phyloP scores from a whole-genome alignment of 2,888 invertebrate genomes.

The Chrysomela aeneicollis region DNA sequence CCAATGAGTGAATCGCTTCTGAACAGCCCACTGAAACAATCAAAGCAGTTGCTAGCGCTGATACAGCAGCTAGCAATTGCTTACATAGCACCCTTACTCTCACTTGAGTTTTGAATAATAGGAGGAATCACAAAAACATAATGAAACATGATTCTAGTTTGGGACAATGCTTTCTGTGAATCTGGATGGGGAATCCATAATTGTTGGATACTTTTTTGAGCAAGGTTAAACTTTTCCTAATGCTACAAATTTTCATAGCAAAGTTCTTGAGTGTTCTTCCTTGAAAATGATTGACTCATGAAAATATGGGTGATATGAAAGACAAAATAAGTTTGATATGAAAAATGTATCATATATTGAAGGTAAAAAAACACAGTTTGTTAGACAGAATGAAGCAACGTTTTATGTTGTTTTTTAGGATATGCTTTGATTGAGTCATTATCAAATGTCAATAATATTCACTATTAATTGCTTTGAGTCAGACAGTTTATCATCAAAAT shows the following conservation, averaged over 20 bases:
- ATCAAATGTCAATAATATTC: too few relatives aligned
- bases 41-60: slow-evolving; percentile 59
- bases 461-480: too few relatives aligned
- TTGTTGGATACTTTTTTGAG: too few relatives aligned
- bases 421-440: too few relatives aligned
- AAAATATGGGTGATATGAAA: slow-evolving; percentile 5
- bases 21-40: slow-evolving; percentile 92
- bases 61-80: slow-evolving; percentile 54
- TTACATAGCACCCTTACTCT: slow-evolving; percentile 48
- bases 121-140: not conserved
- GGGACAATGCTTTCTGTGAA: too few relatives aligned
- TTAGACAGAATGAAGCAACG: too few relatives aligned
- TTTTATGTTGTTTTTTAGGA: too few relatives aligned
- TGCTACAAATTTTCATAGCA: too few relatives aligned
- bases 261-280: too few relatives aligned
- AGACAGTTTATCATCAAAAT: too few relatives aligned
- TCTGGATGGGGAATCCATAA: too few relatives aligned
- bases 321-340: not conserved
- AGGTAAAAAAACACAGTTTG: not conserved
- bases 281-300: not conserved
- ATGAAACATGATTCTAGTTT: not conserved
- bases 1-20: slow-evolving; percentile 88
- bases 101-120: not conserved
- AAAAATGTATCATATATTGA: not conserved
- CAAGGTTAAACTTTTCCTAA: too few relatives aligned